Percentiles rank a stretch among this genome's conserved stretches.
phyloP scores from a whole-genome alignment of 2,888 invertebrate genomes.

The Anaspis maculata region DNA sequence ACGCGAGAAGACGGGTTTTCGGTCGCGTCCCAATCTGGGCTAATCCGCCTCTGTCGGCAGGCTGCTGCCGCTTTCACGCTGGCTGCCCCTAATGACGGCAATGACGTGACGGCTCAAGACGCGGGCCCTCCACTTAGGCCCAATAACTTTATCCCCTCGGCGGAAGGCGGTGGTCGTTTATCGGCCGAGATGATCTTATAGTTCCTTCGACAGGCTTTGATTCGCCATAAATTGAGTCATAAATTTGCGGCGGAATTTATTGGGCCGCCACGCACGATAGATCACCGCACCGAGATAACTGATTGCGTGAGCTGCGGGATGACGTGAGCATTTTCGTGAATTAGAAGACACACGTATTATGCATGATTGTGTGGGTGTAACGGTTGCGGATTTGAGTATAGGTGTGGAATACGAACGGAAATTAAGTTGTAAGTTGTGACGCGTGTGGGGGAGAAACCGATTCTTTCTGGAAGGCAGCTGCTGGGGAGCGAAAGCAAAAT shows the following conservation, averaged over 20 bases:
- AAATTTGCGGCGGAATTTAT: conserved; percentile 24
- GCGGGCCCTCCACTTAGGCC: conserved; percentile 8
- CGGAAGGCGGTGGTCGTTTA: conserved; percentile 9
- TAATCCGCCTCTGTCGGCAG: too few relatives aligned
- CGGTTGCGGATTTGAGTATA: too few relatives aligned
- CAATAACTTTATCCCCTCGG: conserved; percentile 11
- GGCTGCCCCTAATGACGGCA: conserved; percentile 9
- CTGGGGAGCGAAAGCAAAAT: too few relatives aligned
- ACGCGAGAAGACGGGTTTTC: too few relatives aligned
- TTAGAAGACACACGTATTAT: conserved; percentile 7
- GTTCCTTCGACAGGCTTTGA: conserved; percentile 25
- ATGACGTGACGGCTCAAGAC: conserved; percentile 2
- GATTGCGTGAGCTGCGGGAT: conserved; percentile 10
- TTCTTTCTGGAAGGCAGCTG: too few relatives aligned
- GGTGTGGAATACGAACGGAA: too few relatives aligned
- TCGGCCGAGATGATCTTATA: conserved; percentile 21
- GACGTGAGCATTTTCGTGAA: conserved; percentile 8
- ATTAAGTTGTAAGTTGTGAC: too few relatives aligned
- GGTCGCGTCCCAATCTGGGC: too few relatives aligned
- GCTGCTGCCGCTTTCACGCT: conserved; percentile 6
- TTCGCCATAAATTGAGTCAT: conserved; percentile 28
- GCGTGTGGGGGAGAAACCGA: too few relatives aligned
- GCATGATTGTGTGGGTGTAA: too few relatives aligned
- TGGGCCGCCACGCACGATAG: conserved; percentile 17
- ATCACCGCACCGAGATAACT: conserved; percentile 16